Evolutionary conservation across 2,113 vertebrate species (phyloP).

Genomic region (Lasiurus cinereus): DNA sequence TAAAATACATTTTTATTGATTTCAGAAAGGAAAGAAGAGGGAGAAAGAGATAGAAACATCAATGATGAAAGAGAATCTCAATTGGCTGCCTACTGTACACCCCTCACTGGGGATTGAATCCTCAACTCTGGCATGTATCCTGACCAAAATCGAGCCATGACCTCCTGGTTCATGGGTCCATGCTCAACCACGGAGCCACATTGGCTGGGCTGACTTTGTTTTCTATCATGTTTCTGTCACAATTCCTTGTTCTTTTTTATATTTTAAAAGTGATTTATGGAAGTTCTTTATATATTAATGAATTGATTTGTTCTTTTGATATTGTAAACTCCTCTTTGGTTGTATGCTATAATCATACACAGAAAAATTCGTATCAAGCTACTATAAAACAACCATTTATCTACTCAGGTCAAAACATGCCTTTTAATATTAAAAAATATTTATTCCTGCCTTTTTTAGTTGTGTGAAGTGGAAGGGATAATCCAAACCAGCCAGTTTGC

Average conservation of each 20-base stretch:
- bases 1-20: too few relatives aligned
- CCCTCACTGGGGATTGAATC: too few relatives aligned
- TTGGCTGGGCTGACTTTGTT: too few relatives aligned
- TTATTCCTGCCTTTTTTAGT: background rate
- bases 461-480: background rate
- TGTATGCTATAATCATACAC: background rate
- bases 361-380: slow-evolving; percentile 8
- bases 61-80: too few relatives aligned
- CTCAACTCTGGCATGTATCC: too few relatives aligned
- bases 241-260: background rate
- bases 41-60: too few relatives aligned
- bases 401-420: background rate
- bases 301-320: slow-evolving; percentile 40
- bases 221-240: background rate
- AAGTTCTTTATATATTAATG: background rate
- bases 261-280: background rate
- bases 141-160: too few relatives aligned
- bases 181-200: too few relatives aligned
- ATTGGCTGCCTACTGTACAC: too few relatives aligned
- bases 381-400: background rate
- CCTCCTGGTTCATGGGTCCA: too few relatives aligned
- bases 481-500: background rate
- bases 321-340: background rate
- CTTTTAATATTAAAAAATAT: slow-evolving; percentile 5
- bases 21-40: too few relatives aligned